A percentile compares a stretch with the other conserved stretches of the same genome.
phyloP scores from a whole-genome alignment of 2,113 vertebrate species.

The Monopterus albus region DNA sequence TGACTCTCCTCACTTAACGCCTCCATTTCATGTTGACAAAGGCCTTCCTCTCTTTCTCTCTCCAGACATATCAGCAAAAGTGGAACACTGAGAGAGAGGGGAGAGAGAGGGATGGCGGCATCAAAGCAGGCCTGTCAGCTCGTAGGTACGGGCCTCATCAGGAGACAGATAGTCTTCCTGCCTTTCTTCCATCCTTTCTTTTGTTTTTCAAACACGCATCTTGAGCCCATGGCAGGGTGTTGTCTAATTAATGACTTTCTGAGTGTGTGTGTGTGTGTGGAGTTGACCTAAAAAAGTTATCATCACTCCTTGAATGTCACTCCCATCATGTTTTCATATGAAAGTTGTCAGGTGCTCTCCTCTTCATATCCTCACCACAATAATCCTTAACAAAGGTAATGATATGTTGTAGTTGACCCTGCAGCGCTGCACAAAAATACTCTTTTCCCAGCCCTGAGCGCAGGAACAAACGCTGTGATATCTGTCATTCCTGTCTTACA shows the following conservation, averaged over 20 bases:
- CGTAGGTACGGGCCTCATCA: slow-evolving; percentile 69
- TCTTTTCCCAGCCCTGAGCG: slow-evolving; percentile 17
- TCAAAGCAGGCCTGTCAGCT: slow-evolving; percentile 76
- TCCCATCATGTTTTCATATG: slow-evolving; percentile 45
- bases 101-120: slow-evolving; percentile 39
- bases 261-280: slow-evolving; percentile 6
- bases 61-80: slow-evolving; percentile 52
- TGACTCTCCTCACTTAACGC: slow-evolving; percentile 58
- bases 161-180: slow-evolving; percentile 52
- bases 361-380: background rate
- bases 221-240: slow-evolving; percentile 56
- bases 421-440: slow-evolving; percentile 10
- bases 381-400: slow-evolving; percentile 26
- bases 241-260: slow-evolving; percentile 73
- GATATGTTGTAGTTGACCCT: slow-evolving; percentile 54
- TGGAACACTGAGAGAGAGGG: slow-evolving; percentile 35
- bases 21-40: slow-evolving; percentile 69
- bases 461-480: slow-evolving; percentile 9
- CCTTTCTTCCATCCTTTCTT: slow-evolving; percentile 49
- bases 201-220: slow-evolving; percentile 64
- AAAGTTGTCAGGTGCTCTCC: slow-evolving; percentile 53
- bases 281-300: slow-evolving; percentile 67
- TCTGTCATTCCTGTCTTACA: slow-evolving; percentile 8
- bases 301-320: slow-evolving; percentile 57
- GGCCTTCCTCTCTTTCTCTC: slow-evolving; percentile 41